phyloP scores from a whole-genome alignment of 2,888 invertebrate species.

The Pseudanteris insignis region DNA sequence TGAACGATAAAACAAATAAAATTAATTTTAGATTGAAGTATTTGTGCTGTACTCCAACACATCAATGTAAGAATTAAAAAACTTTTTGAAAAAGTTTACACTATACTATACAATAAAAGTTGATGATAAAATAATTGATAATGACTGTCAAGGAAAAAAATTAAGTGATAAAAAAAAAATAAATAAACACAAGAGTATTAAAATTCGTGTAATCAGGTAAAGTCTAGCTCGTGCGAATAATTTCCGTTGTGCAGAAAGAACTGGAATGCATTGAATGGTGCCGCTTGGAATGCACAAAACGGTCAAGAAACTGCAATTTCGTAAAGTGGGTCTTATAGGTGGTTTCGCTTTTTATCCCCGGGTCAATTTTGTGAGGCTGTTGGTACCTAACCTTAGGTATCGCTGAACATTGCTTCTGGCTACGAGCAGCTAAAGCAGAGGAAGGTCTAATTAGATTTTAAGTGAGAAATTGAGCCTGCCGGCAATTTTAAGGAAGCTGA shows the following conservation, averaged over 20 bases:
- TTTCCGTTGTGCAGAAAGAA: constrained; percentile 41
- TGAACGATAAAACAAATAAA: too few relatives aligned
- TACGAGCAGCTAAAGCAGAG: constrained; percentile 50
- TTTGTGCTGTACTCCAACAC: too few relatives aligned
- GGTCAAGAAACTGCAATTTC: constrained; percentile 63
- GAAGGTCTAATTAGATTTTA: constrained; percentile 65
- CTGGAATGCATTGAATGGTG: constrained; percentile 42
- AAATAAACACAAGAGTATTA: too few relatives aligned
- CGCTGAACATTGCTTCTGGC: constrained; percentile 40
- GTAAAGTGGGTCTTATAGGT: constrained; percentile 58
- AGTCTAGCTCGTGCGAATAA: constrained; percentile 14
- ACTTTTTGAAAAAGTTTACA: too few relatives aligned
- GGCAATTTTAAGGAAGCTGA: constrained; percentile 67
- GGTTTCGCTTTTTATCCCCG: constrained; percentile 54
- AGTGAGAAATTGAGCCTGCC: constrained; percentile 66
- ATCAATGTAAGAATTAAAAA: too few relatives aligned
- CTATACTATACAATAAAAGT: too few relatives aligned
- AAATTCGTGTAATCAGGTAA: too few relatives aligned
- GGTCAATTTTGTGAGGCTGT: constrained; percentile 56
- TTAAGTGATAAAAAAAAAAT: too few relatives aligned
- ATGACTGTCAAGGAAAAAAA: too few relatives aligned
- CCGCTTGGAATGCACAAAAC: constrained; percentile 50
- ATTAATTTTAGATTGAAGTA: too few relatives aligned
- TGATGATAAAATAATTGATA: too few relatives aligned
- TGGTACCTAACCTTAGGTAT: constrained; percentile 39